Conservation (phyloP, 2,113 vertebrate species). For the Cavia porcellus region DNA sequence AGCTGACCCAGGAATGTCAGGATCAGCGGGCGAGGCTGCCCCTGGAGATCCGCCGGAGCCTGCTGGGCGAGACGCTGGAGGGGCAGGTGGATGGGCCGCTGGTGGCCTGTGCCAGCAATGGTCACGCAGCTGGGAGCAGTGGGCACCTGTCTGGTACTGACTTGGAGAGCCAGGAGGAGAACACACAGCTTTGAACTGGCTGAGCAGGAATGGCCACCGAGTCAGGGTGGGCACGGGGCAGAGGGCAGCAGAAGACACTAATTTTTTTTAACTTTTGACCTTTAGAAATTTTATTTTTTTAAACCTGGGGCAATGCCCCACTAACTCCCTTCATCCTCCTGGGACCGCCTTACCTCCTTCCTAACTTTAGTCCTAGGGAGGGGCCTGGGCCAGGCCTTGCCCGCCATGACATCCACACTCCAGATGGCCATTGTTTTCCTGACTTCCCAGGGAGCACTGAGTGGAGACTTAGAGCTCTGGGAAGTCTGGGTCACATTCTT, state of each 20-base stretch:
- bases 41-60: constrained; percentile 89
- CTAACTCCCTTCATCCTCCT: constrained; percentile 52
- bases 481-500: constrained; percentile 42
- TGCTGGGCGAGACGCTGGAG: constrained; percentile 88
- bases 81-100: constrained; percentile 61
- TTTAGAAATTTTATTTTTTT: constrained; percentile 86
- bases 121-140: constrained; percentile 72
- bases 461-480: background rate
- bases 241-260: constrained; percentile 85
- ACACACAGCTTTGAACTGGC: constrained; percentile 81
- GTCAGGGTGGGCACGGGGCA: constrained; percentile 74
- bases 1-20: constrained; percentile 87
- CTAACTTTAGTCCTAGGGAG: constrained; percentile 25
- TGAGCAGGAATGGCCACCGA: constrained; percentile 62
- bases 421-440: background rate
- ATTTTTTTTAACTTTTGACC: constrained; percentile 76
- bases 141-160: constrained; percentile 81
- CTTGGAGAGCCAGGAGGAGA: constrained; percentile 84
- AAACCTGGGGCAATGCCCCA: constrained; percentile 61
- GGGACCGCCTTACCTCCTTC: constrained; percentile 2
- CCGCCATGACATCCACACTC: background rate
- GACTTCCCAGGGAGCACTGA: background rate
- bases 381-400: background rate
- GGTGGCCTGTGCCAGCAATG: constrained; percentile 83
- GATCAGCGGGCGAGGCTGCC: constrained; percentile 86